phyloP scores from a whole-genome alignment of 1,140 invertebrate genomes.

The Stratiolaelaps scimitus region DNA sequence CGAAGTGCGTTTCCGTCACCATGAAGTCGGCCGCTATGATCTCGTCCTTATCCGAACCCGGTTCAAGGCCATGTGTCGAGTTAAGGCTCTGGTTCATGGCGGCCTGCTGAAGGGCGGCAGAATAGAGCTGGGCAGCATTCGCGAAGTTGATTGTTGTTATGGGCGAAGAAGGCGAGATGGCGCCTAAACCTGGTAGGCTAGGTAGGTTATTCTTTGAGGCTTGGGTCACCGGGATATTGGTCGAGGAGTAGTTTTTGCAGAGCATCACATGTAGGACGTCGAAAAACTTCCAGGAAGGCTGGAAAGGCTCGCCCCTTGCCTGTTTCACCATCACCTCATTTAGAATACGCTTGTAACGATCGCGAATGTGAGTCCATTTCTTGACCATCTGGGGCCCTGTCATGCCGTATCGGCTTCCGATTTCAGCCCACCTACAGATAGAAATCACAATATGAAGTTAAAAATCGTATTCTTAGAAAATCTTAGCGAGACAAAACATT shows the following conservation, averaged over 20 bases:
- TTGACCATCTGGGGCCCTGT: conserved; percentile 25
- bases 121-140: conserved; percentile 11
- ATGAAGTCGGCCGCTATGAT: conserved; percentile 28
- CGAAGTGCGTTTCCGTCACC: conserved; percentile 23
- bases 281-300: conserved; percentile 23
- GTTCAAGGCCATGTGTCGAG: conserved; percentile 14
- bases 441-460: not conserved
- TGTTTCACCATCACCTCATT: conserved; percentile 22
- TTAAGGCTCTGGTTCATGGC: conserved; percentile 15
- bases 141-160: conserved; percentile 22
- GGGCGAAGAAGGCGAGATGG: not conserved
- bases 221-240: not conserved
- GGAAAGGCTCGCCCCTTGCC: conserved; percentile 12
- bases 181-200: not conserved
- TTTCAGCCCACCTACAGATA: conserved; percentile 16
- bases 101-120: conserved; percentile 11
- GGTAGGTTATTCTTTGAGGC: not conserved
- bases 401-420: conserved; percentile 22
- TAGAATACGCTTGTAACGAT: conserved; percentile 25
- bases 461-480: not conserved
- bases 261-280: conserved; percentile 16
- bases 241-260: conserved; percentile 21
- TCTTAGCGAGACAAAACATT: not conserved
- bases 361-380: conserved; percentile 23
- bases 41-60: conserved; percentile 25